Evolutionary conservation across 2,888 invertebrate species (phyloP), one percentile per base, ranked within the genome.

Genomic region (Meghimatium bilineatum): DNA sequence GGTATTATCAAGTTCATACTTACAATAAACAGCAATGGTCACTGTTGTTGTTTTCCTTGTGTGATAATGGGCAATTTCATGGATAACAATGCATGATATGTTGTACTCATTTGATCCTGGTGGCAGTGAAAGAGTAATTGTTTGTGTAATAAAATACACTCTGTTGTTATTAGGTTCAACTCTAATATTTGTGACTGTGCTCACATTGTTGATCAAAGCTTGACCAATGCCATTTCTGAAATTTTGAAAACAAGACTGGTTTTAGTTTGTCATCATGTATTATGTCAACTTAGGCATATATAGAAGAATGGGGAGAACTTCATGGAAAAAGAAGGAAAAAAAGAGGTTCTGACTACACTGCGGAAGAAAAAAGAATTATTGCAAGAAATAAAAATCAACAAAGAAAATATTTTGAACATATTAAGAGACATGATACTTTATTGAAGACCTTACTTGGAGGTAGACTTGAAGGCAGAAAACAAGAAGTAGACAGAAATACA

Each of bases 21-120:
- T 80, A 80, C 80, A 80, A 14, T n/a, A 34, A n/a, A 80, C 69
- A 17, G 26, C 36, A 34, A 80, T 38, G n/a, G 32, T 5, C 14
- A 34, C 56, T 29, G 71, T 17, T 32, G 80, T 2, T 12, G 49
- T 10, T 36, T 71, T 52, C n/a, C 14, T 52, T 32, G n/a, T 1
- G 71, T 34, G 69, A 69, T 71, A 69, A n/a, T 26, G 32, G 2
- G 29, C 56, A 20, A 80, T 3, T n/a, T 80, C 71, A 32, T 80
- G 80, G 0, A 80, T 71, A 32, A 71, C 80, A 17, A 32, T 71
- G n/a, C 80, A 80, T 5, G 38, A 34, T 17, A 80, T n/a, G 26
- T n/a, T 71, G 36, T 56, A 80, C 44, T 32, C 1, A 26, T 56
- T 23, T 26, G 10, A 12, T 26, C 0, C 36, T 26, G 80, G 52